Percentiles rank a stretch among this genome's conserved stretches.
These are phyloP conservation scores for Mormoops blainvillei DNA, from an alignment of 2,113 vertebrate genomes.

Conservation along the genomic window DNA sequence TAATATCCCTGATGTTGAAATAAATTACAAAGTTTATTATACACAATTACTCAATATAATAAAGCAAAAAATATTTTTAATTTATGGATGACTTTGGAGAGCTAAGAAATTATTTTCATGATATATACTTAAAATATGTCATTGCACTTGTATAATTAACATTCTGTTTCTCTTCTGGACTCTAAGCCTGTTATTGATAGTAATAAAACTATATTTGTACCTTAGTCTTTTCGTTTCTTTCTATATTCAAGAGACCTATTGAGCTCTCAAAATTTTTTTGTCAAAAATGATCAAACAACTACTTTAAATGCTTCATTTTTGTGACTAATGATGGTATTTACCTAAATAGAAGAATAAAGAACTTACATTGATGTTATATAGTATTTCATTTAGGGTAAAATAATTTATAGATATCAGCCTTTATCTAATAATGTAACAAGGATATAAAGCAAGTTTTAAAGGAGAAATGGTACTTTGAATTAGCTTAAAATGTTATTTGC, in stretches of 20 bases:
- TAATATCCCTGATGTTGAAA: neutral
- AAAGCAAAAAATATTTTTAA: neutral
- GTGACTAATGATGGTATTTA: neutral
- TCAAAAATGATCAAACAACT: neutral
- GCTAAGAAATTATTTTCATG: neutral
- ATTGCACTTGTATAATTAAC: neutral
- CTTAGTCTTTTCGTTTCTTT: neutral
- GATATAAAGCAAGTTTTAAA: neutral
- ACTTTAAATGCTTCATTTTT: neutral
- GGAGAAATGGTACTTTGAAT: neutral
- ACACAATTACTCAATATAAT: neutral
- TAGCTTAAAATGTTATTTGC: neutral
- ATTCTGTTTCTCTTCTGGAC: neutral
- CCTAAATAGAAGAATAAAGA: neutral
- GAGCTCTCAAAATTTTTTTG: neutral
- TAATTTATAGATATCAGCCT: neutral
- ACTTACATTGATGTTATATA: neutral
- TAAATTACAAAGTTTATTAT: neutral
- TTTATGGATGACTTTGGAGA: neutral
- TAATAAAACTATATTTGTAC: neutral
- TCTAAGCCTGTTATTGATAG: neutral
- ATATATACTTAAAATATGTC: neutral
- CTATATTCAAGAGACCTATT: neutral
- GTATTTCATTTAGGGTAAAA: neutral
- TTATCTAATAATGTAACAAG: neutral